A percentile compares a stretch with the other conserved stretches of the same genome.
Evolutionary conservation across 2,797 vertebrate species (phyloP).

Genomic region (Sandelia bainsii): DNA sequence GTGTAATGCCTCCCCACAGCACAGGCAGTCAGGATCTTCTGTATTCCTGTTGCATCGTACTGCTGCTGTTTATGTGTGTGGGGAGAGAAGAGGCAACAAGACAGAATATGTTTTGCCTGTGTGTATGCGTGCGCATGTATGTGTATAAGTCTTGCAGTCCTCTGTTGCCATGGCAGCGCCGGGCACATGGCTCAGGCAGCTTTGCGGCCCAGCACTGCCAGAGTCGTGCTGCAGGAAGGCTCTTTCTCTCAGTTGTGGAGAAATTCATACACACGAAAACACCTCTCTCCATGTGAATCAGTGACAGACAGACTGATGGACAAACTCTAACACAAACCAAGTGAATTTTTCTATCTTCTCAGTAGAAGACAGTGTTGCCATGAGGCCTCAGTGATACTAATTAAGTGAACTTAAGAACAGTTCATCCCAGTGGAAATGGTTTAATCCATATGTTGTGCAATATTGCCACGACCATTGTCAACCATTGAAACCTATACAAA

Average conservation of each 20-base stretch:
- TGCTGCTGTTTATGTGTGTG: constrained; percentile 74
- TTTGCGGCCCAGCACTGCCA: constrained; percentile 77
- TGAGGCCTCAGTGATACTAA: constrained; percentile 55
- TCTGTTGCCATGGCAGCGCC: constrained; percentile 85
- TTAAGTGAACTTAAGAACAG: constrained; percentile 57
- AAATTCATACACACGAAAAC: constrained; percentile 42
- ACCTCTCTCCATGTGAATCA: constrained; percentile 62
- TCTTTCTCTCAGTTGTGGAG: constrained; percentile 68
- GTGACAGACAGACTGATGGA: constrained; percentile 51
- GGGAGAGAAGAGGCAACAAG: constrained; percentile 34
- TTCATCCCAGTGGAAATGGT: constrained; percentile 41
- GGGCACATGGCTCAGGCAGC: constrained; percentile 85
- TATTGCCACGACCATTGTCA: constrained; percentile 11
- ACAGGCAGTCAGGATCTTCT: constrained; percentile 79
- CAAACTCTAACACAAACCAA: constrained; percentile 49
- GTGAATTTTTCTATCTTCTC: constrained; percentile 42
- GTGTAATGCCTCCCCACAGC: constrained; percentile 80
- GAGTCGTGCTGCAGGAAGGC: constrained; percentile 84
- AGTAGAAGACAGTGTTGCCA: constrained; percentile 23
- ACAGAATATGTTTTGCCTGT: constrained; percentile 68
- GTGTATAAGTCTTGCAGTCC: constrained; percentile 82
- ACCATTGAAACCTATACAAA: too few species aligned
- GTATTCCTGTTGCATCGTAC: constrained; percentile 86
- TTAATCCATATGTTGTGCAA: constrained; percentile 36
- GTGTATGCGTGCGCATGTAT: constrained; percentile 37